phyloP scores from a whole-genome alignment of 2,113 vertebrate genomes.

The Rhagologus leucostigma region DNA sequence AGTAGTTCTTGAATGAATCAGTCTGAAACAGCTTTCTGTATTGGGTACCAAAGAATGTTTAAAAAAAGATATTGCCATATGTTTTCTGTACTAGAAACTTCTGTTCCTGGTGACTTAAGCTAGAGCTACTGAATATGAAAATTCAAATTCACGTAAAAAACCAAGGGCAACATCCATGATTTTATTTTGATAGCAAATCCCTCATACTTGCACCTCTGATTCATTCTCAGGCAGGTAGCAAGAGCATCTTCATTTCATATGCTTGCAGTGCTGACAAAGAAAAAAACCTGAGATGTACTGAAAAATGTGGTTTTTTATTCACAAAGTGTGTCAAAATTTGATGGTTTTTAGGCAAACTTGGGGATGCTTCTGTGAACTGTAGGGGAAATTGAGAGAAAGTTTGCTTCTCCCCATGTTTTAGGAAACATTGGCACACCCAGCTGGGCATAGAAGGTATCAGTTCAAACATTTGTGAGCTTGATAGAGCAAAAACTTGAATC shows the following conservation, averaged over 20 bases:
- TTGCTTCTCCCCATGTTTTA: neutral
- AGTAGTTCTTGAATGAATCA: neutral
- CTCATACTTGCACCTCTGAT: neutral
- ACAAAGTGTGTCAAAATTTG: neutral
- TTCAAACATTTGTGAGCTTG: neutral
- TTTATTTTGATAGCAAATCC: neutral
- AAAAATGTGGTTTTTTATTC: neutral
- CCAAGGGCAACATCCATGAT: neutral
- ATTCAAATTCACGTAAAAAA: neutral
- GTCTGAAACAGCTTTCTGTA: neutral
- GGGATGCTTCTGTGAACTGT: neutral
- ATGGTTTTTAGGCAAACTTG: neutral
- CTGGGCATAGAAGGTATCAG: neutral
- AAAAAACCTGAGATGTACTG: neutral
- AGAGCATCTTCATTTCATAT: neutral
- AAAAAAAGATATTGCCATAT: neutral
- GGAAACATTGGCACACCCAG: neutral
- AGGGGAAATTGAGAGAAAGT: neutral
- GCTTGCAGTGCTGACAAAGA: neutral
- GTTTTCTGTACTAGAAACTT: neutral
- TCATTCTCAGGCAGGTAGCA: neutral
- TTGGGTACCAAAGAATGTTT: neutral
- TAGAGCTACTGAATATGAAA: neutral
- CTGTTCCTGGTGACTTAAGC: neutral
- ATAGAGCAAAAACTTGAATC: neutral